phyloP scores from a whole-genome alignment of 1,140 invertebrate species.

The Campoletis sonorensis region DNA sequence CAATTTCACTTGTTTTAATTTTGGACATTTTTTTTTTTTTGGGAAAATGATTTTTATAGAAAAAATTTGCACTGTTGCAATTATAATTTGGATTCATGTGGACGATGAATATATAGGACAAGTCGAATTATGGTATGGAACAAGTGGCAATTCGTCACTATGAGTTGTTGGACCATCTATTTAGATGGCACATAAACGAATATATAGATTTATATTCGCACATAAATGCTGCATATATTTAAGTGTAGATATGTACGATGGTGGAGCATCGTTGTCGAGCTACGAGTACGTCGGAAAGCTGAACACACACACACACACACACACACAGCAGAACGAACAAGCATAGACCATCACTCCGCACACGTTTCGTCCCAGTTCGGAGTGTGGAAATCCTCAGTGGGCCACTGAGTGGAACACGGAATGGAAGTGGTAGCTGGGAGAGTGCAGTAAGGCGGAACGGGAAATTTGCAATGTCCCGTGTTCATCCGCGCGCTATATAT shows the following conservation, averaged over 20 bases:
- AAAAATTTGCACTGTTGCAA: too few species aligned
- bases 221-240: not conserved
- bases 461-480: conserved; percentile 47
- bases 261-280: not conserved
- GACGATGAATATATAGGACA: too few species aligned
- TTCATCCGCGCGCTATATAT: conserved; percentile 17
- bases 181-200: not conserved
- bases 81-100: too few species aligned
- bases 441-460: conserved; percentile 32
- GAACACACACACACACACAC: conserved; percentile 35
- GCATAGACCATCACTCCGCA: not conserved
- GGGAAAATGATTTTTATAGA: too few species aligned
- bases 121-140: too few species aligned
- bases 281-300: conserved; percentile 19
- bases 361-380: conserved; percentile 61
- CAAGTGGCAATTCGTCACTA: too few species aligned
- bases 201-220: not conserved
- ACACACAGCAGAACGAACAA: conserved; percentile 17
- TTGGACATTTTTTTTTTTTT: too few species aligned
- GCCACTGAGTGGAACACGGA: conserved; percentile 43
- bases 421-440: conserved; percentile 3
- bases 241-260: not conserved
- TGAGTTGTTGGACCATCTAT: too few species aligned
- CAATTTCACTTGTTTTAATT: too few species aligned
- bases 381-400: conserved; percentile 59